Percentiles rank a stretch among this genome's conserved stretches.
Evolutionary conservation across 2,888 invertebrate species (phyloP).

Genomic region (Rhingia rostrata): DNA sequence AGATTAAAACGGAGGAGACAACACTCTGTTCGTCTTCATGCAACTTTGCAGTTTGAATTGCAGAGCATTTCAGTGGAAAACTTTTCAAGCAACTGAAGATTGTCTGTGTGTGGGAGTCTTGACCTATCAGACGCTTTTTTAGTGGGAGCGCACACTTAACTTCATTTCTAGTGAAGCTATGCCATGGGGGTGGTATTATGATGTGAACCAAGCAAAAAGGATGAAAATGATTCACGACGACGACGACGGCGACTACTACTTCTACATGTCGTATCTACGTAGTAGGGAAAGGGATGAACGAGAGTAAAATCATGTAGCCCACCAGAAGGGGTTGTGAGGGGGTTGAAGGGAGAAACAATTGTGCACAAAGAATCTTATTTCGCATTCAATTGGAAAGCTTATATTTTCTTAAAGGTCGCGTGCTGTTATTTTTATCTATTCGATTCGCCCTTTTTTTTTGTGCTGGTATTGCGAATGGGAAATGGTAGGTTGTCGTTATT

Average conservation of each 20-base stretch:
- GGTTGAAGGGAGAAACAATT: constrained; percentile 38
- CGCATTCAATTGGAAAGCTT: constrained; percentile 56
- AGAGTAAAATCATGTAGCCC: constrained; percentile 2
- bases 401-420: constrained; percentile 63
- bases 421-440: constrained; percentile 59
- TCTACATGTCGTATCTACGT: constrained; percentile 13
- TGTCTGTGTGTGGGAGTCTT: constrained; percentile 49
- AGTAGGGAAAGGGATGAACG: not conserved
- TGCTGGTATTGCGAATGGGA: constrained; percentile 11
- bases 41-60: constrained; percentile 58
- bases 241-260: constrained; percentile 21
- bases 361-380: constrained; percentile 61
- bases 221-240: constrained; percentile 36
- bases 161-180: constrained; percentile 38
- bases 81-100: constrained; percentile 41
- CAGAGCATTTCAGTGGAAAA: constrained; percentile 41
- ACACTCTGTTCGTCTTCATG: constrained; percentile 25
- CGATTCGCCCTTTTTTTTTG: constrained; percentile 13
- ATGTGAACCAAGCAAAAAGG: constrained; percentile 11
- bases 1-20: constrained; percentile 33
- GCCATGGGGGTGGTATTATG: constrained; percentile 27
- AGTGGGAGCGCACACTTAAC: constrained; percentile 60
- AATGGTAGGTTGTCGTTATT: constrained; percentile 23
- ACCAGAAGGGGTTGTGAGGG: not conserved
- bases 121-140: constrained; percentile 66